These are phyloP conservation scores for Ifrita kowaldi DNA, from an alignment of 2,113 vertebrate genomes.

Conservation along the genomic window DNA sequence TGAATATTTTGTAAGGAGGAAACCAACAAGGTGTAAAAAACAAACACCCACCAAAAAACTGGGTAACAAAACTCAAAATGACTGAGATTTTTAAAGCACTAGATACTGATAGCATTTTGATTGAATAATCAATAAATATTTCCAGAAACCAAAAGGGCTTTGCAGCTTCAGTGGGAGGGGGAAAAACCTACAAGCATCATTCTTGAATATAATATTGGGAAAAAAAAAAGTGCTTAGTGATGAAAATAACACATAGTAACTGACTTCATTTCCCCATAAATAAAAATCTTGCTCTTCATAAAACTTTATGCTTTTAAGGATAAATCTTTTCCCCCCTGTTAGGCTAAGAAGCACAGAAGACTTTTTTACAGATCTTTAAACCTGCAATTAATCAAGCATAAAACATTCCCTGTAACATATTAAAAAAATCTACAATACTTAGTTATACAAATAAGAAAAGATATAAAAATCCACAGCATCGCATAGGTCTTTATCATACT, in stretches of 20 bases:
- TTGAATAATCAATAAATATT: not conserved
- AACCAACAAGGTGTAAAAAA: not conserved
- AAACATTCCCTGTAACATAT: not conserved
- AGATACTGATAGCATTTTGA: not conserved
- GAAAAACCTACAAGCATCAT: not conserved
- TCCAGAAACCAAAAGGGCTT: not conserved
- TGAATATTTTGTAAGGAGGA: not conserved
- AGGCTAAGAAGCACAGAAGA: not conserved
- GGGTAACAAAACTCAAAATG: not conserved
- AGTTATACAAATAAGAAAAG: not conserved
- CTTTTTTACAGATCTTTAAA: not conserved
- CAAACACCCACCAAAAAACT: not conserved
- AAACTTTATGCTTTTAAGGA: not conserved
- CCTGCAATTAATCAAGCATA: not conserved
- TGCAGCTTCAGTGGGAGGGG: not conserved
- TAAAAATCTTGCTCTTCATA: not conserved
- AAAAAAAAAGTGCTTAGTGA: not conserved
- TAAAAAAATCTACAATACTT: not conserved
- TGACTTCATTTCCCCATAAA: not conserved
- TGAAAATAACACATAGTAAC: not conserved
- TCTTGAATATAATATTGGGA: not conserved
- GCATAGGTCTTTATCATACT: not conserved
- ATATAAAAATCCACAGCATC: not conserved
- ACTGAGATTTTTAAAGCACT: not conserved
- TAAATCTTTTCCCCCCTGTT: fast-evolving